These are phyloP conservation scores for Temnothorax nylanderi DNA, from an alignment of 1,140 invertebrate species.

Conservation along the genomic window DNA sequence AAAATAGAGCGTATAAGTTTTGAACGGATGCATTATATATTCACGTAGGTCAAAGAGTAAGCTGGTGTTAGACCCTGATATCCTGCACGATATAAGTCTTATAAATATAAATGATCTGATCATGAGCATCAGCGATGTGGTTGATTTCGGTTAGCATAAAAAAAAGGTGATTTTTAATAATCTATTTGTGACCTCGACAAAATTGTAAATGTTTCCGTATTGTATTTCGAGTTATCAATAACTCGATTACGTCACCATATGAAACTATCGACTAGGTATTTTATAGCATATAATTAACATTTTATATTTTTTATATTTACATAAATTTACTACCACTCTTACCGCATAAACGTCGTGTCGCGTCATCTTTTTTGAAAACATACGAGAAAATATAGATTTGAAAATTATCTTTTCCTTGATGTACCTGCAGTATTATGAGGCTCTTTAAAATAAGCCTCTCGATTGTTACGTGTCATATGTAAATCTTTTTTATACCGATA, in stretches of 20 bases:
- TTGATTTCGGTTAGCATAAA: slow-evolving; percentile 74
- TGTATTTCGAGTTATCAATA: not conserved
- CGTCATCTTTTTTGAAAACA: not conserved
- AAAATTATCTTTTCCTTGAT: not conserved
- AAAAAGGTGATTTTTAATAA: slow-evolving; percentile 79
- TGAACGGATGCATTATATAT: slow-evolving; percentile 68
- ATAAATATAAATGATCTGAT: slow-evolving; percentile 80
- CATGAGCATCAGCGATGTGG: slow-evolving; percentile 56
- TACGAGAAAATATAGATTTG: not conserved
- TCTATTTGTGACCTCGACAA: slow-evolving; percentile 73
- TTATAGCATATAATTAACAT: not conserved
- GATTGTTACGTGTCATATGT: not conserved
- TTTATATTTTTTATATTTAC: not conserved
- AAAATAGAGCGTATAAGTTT: slow-evolving; percentile 57
- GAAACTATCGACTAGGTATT: too few species aligned
- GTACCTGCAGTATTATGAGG: not conserved
- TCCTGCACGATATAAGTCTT: slow-evolving; percentile 76
- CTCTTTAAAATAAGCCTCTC: not conserved
- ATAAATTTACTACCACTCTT: not conserved
- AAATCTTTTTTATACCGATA: not conserved
- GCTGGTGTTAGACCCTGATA: slow-evolving; percentile 51
- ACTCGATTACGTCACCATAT: too few species aligned
- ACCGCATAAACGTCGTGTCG: too few species aligned
- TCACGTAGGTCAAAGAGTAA: slow-evolving; percentile 66
- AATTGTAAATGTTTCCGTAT: not conserved